Evolutionary conservation across 92 coral and sea anemone species (phyloP), one percentile per base, ranked within the genome.

Genomic region (Chrysogorgia sp.): DNA sequence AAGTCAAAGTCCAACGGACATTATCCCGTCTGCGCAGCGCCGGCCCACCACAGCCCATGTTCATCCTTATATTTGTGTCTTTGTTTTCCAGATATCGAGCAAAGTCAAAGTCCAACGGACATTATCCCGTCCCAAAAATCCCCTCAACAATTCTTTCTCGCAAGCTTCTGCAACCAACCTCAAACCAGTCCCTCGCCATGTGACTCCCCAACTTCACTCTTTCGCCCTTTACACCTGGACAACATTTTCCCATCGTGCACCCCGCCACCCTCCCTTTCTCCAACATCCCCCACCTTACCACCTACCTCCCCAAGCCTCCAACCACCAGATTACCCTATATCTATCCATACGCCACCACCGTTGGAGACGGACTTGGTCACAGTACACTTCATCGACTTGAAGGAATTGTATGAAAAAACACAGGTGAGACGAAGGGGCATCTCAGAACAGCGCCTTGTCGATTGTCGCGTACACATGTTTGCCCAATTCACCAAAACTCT

Each of bases 401-500:
- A 84, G 72, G 96, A 86, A 7, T 76, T 84, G 25, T 96, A 92
- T 67, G 92, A 91, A 60, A 96, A 96, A 35, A 91, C 96, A 7
- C 99, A 96, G 55, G 92, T 92, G 60, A 82, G 99, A 8, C 88
- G 97, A 29, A 87, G 88, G 22, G 97, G 97, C 17, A 96, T 82
- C 76, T 96, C 99, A 0, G 97, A 96, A 55, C 99, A 96, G 70
- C 82, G 99, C 40, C 68, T 96, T 24, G 64, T 96, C 30, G 88
- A 96, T 48, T 96, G 96, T 22, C 96, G 90, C 57, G 94, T 96
- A 34, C 85, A 90, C 80, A 84, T 96, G 53, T 76, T 76, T 63
- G 97, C 94, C 10, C 80, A 86, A 15, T 76, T 83, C 15, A 79
- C 84, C 20, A 87, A 83, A 68, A 85, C 90, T 32, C 79, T 59